Base-by-base conservation (phyloP, 1,140 invertebrate genomes). In the Luehdorfia chinensis region DNA sequence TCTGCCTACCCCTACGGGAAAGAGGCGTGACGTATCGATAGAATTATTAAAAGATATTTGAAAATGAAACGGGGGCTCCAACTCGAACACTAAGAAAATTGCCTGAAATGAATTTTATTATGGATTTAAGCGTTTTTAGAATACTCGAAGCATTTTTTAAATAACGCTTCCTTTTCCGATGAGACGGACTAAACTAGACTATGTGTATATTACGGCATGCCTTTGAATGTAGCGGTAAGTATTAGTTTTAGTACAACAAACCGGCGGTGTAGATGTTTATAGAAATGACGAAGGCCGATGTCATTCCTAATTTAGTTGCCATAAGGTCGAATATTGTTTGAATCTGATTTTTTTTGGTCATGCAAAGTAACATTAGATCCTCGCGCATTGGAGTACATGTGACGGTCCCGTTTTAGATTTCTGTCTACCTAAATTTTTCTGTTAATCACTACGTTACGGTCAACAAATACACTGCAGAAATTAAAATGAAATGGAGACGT, bases 231-330 rank as follows among this genome's bases (percentile, higher is more conserved):
- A 44, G 30, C 33, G 13, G 8, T 47, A 53, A 44, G 36, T n/a
- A n/a, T 19, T 16, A 36, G 2, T 32, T 47, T 36, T 12, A 30
- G 16, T n/a, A 11, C 23, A 28, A 39, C 9, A 41, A 13, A 43
- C 4, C 7, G 27, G 4, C 30, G 30, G 11, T 45, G 50, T 58
- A 58, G 46, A 58, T 52, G 39, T 52, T 30, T 12, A 34, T 30
- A 33, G 23, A 32, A 48, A 27, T 47, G 19, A 21, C 19, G 6
- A 49, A 44, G 30, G 34, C 50, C 34, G 47, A 52, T 49, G 43
- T 36, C 55, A 52, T 55, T 52, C 49, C 54, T 48, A 53, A 60
- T 11, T 32, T 36, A 46, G 50, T 55, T 57, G 59, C 59, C 59
- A 62, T 62, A 62, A 49, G 51, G 28, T 58, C 51, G 39, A 54